Conservation (phyloP, 2,888 invertebrate species). For the Lasioglossum morio region DNA sequence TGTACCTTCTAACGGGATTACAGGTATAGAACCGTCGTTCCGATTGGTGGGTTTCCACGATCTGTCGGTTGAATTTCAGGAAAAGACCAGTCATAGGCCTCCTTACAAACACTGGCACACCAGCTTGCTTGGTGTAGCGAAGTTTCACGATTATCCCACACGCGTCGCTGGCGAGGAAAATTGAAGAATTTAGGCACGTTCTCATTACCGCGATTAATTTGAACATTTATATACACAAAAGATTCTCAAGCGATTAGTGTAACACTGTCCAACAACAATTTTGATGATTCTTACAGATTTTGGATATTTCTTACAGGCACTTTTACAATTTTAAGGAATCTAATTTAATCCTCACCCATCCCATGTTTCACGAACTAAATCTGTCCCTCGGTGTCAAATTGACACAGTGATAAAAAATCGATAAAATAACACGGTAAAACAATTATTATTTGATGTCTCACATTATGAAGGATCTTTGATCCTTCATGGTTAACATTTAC, state of each 20-base stretch:
- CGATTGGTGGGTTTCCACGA: slow-evolving; percentile 62
- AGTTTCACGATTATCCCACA: slow-evolving; percentile 30
- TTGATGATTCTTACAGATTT: background rate
- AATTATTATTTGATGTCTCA: no score
- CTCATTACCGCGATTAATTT: slow-evolving; percentile 34
- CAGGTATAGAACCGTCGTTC: slow-evolving; percentile 39
- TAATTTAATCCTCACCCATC: no score
- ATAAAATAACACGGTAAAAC: no score
- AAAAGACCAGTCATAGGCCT: slow-evolving; percentile 38
- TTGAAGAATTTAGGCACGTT: slow-evolving; percentile 31
- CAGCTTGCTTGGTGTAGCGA: slow-evolving; percentile 34
- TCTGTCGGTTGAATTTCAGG: slow-evolving; percentile 47
- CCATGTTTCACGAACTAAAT: no score
- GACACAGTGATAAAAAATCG: no score
- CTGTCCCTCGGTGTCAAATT: no score
- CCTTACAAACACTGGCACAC: slow-evolving; percentile 27
- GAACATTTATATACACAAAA: background rate
- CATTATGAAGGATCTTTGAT: no score
- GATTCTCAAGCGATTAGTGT: background rate
- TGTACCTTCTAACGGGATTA: slow-evolving; percentile 68
- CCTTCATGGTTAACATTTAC: no score
- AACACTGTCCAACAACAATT: background rate
- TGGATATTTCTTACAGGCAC: no score
- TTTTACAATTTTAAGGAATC: no score
- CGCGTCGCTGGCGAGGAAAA: slow-evolving; percentile 46